A percentile compares a stretch with the other conserved stretches of the same genome.
These are phyloP conservation scores for Herpetotheres cachinnans DNA, from an alignment of 2,113 vertebrate species.

Conservation along the genomic window DNA sequence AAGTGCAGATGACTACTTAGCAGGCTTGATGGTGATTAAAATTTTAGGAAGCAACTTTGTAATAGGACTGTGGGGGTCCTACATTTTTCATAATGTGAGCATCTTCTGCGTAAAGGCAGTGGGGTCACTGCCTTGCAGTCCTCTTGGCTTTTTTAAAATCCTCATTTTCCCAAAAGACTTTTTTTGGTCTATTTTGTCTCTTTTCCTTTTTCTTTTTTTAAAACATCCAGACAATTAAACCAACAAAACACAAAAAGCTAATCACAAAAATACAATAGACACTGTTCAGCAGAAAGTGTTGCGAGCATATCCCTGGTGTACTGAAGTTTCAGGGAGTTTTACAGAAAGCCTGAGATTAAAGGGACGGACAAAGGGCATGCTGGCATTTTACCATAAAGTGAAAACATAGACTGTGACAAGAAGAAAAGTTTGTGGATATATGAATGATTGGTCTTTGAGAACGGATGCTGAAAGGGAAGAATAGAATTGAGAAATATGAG, in stretches of 20 bases:
- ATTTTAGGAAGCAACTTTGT: conserved; percentile 40
- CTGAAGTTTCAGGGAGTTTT: background rate
- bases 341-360: conserved; percentile 23
- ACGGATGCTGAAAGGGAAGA: background rate
- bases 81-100: conserved; percentile 8
- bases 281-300: background rate
- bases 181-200: background rate
- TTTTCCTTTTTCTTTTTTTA: background rate
- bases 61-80: background rate
- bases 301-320: background rate
- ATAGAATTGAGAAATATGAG: background rate
- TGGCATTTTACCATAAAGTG: background rate
- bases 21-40: conserved; percentile 32
- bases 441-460: background rate
- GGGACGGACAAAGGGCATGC: background rate
- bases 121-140: background rate
- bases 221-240: background rate
- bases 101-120: background rate
- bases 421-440: background rate
- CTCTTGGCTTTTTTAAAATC: background rate
- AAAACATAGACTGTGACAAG: background rate
- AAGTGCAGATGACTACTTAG: conserved; percentile 4
- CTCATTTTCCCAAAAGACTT: background rate
- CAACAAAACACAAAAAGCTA: background rate
- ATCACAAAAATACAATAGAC: background rate